Evolutionary conservation across 2,113 vertebrate genomes (phyloP).

Genomic region (Scopus umbretta): DNA sequence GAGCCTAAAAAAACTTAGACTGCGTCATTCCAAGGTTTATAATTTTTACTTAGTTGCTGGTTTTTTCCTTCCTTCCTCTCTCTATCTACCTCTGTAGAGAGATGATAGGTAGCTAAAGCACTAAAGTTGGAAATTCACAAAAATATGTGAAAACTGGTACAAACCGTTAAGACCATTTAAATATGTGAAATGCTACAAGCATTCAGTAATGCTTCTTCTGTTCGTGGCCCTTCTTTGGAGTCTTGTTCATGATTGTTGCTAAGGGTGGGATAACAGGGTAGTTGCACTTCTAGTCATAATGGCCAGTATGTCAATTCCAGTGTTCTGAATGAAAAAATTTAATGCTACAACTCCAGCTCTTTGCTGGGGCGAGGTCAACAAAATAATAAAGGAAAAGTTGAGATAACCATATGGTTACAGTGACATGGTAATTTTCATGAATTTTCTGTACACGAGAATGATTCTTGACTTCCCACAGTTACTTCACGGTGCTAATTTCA

Average conservation of each 20-base stretch:
- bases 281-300: neutral
- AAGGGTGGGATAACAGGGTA: neutral
- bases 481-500: slow-evolving; percentile 29
- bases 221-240: neutral
- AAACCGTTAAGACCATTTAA: neutral
- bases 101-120: neutral
- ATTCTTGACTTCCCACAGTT: neutral
- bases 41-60: neutral
- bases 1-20: neutral
- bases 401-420: neutral
- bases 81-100: neutral
- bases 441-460: neutral
- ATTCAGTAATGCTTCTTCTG: neutral
- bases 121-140: neutral
- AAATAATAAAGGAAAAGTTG: neutral
- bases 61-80: neutral
- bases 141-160: neutral
- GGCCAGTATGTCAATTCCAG: neutral
- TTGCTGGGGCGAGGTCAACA: neutral
- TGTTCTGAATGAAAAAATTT: neutral
- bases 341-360: neutral
- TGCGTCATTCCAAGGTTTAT: neutral
- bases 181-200: neutral
- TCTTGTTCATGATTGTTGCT: neutral
- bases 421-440: neutral